Conservation (phyloP, 2,113 vertebrate genomes). For the Bolborhynchus lineola region DNA sequence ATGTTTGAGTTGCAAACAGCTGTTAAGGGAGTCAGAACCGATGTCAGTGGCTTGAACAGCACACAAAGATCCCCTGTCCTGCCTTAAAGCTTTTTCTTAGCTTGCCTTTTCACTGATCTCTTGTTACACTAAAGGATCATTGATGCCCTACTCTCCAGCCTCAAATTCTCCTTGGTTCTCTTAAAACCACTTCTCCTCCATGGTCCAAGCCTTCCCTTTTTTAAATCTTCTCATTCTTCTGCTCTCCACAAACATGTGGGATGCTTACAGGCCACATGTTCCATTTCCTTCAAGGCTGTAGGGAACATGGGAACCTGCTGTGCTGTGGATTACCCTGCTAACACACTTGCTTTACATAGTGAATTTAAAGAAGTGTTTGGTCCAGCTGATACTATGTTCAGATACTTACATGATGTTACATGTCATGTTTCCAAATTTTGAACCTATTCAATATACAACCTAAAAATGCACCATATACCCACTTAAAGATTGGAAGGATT, state of each 20-base stretch:
- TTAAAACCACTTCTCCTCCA: background rate
- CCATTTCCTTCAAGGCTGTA: background rate
- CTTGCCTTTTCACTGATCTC: background rate
- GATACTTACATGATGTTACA: background rate
- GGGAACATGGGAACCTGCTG: background rate
- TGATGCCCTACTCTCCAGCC: background rate
- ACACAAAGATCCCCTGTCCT: background rate
- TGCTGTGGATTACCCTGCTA: background rate
- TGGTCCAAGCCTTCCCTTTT: background rate
- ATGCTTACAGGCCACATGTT: background rate
- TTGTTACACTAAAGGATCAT: background rate
- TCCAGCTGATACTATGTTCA: background rate
- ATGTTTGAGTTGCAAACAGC: background rate
- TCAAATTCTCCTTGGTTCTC: background rate
- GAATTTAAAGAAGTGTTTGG: background rate
- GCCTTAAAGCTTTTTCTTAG: background rate
- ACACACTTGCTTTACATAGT: background rate
- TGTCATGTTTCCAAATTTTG: fast-evolving
- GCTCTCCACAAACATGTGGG: background rate
- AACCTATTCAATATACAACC: background rate
- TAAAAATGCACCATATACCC: background rate
- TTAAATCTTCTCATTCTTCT: background rate
- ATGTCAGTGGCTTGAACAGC: background rate
- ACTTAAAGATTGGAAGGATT: background rate
- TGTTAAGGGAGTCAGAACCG: background rate